These are phyloP conservation scores for Oophaga sylvatica DNA, from an alignment of 2,797 vertebrate genomes.

Conservation along the genomic window DNA sequence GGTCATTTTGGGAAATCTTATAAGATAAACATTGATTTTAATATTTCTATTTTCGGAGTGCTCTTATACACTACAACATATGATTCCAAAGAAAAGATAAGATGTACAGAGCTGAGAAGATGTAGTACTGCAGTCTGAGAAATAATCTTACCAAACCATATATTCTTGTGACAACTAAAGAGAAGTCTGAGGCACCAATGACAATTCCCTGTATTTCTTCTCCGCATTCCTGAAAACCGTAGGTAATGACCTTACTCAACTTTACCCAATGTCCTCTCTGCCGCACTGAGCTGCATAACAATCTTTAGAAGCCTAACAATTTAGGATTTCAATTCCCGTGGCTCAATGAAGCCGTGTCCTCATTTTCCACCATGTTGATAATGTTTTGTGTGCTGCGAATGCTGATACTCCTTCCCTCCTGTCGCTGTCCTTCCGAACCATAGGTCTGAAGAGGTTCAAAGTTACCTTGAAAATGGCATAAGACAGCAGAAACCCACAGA, in stretches of 20 bases:
- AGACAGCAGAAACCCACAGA: background rate
- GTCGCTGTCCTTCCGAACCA: slow-evolving; percentile 35
- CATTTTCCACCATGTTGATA: slow-evolving; percentile 60
- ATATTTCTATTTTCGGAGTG: background rate
- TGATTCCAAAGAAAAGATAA: background rate
- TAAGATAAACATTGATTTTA: background rate
- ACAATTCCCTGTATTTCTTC: slow-evolving; percentile 22
- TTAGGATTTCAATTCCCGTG: slow-evolving; percentile 60
- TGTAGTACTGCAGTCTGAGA: background rate
- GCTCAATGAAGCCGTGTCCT: slow-evolving; percentile 59
- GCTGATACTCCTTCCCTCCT: slow-evolving; percentile 33
- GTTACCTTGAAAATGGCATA: slow-evolving; percentile 41
- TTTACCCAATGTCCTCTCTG: slow-evolving; percentile 33
- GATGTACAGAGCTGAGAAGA: background rate
- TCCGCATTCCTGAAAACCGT: slow-evolving; percentile 21
- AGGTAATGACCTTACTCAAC: slow-evolving; percentile 56
- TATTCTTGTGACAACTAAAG: background rate
- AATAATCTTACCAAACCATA: background rate
- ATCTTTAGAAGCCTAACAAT: slow-evolving; percentile 55
- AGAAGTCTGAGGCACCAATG: background rate
- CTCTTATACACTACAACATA: background rate
- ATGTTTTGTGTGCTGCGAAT: slow-evolving; percentile 52
- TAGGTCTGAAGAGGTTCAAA: slow-evolving; percentile 36
- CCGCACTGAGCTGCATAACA: slow-evolving; percentile 52
- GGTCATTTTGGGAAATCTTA: background rate